Base-by-base conservation (phyloP, 2,888 invertebrate species). In the Synergus gifuensis region DNA sequence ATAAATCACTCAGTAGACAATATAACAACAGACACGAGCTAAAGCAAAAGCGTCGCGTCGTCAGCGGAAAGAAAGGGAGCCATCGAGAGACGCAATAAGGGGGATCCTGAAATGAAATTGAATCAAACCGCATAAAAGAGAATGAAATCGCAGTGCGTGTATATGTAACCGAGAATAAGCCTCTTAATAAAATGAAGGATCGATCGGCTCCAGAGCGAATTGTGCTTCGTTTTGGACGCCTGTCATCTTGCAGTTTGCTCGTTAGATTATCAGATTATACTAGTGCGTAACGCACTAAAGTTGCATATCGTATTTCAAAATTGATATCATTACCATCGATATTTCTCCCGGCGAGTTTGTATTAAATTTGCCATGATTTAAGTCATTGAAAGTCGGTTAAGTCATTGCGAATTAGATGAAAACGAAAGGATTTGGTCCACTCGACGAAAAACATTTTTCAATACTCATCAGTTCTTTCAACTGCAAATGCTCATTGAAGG, bases 111-210 rank as follows among this genome's bases (percentile, higher is more conserved):
- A 58, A 58, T 58, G 11, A 18, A 58, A 58, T 58, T 58, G 58
- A 58, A 58, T 58, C 58, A 58, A 58, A 18, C 58, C 58, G 58
- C 58, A 1, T 7, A 54, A 54, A n/a, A n/a, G 54, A 54, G 54
- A 54, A n/a, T 54, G n/a, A 54, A n/a, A 54, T 54, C n/a, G 54
- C 54, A n/a, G 54, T 54, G n/a, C 5, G 3, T 18, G 18, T 58
- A n/a, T 58, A n/a, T 58, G 18, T 58, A 58, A 18, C 58, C 9
- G 58, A 18, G 58, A 58, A 58, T 58, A 18, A 58, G 18, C 9
- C 58, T 58, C 58, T 58, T 58, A 58, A 58, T 18, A 18, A 58
- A 18, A 58, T 58, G 9, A 58, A n/a, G 58, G 58, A 58, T 58
- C 58, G 58, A 58, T 58, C 18, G n/a, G 58, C 58, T 58, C 4